Evolutionary conservation across 2,888 invertebrate genomes (phyloP), one percentile per base, ranked within the genome.

Genomic region (Scaptomyza tumidula): DNA sequence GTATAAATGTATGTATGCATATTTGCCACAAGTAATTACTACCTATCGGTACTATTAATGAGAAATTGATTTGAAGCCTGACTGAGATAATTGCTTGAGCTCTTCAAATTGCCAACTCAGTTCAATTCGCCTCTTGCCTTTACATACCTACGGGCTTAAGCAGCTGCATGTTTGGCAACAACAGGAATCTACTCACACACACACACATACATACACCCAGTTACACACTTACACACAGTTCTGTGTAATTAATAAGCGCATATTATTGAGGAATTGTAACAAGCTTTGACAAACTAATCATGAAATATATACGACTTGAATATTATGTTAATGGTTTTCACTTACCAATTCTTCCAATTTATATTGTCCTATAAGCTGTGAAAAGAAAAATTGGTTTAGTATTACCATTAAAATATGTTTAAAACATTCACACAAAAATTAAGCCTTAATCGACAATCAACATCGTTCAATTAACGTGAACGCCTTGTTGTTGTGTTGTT

Each of bases 321-420:
- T 39, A 14, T 9, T 43, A 9, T 7, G 5, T 4, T 14, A 35
- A 35, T 29, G 16, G 10, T 58, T 64, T 62, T 43, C 39, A 81
- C 85, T 81, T 75, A 82, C 82, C 46, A 82, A 62, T 49, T 78
- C 74, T 9, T 82, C 83, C 61, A 69, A 33, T 41, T 62, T 45
- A 44, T 73, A 70, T 16, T 39, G 55, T 50, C 75, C 75, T 68
- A 48, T 78, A 3, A 82, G 73, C 82, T 82, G 68, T 35, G 41
- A 65, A 52, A 11, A 59, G 43, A 64, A 7, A 43, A 29, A 44
- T 13, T 13, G 27, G 27, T 1, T 29, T 53, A 24, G 13, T 10
- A 24, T 24, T 3, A 3, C 24, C 24, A 3, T 24, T 24, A 0
- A 29, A 10, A 16, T 49, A 33, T 13, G 13, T 16, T 24, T 24